Evolutionary conservation across 2,113 vertebrate species (phyloP).

Genomic region (Pogonocichla stellata): DNA sequence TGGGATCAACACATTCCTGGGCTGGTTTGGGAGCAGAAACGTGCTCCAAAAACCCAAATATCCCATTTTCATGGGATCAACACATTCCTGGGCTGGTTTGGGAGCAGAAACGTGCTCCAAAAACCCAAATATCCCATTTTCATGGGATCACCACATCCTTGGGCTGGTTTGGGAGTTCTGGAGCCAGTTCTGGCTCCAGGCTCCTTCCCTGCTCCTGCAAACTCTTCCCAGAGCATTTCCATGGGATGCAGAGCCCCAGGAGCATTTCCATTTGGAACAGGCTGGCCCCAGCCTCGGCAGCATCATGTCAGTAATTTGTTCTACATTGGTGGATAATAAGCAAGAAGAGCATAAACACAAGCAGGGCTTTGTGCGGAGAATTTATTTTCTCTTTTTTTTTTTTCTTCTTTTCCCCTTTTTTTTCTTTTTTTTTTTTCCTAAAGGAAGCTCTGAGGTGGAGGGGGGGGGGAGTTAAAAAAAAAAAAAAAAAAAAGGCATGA

Average conservation of each 20-base stretch:
- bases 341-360: conserved; percentile 37
- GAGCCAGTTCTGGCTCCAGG: too few species aligned
- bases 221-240: not conserved
- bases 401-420: not conserved
- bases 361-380: conserved; percentile 46
- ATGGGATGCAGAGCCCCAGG: not conserved
- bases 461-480: too few species aligned
- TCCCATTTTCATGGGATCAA: too few species aligned
- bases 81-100: too few species aligned
- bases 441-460: not conserved
- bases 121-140: too few species aligned
- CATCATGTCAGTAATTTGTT: conserved; percentile 69
- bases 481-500: conserved; percentile 31
- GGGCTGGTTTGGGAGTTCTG: not conserved
- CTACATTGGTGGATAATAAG: conserved; percentile 61
- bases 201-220: not conserved
- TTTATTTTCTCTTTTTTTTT: not conserved
- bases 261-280: not conserved
- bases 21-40: accelerated
- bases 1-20: not conserved
- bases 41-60: not conserved
- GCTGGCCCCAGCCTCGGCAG: not conserved
- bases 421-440: not conserved
- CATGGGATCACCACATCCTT: too few species aligned
- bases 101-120: too few species aligned